Conservation (phyloP, 2,797 vertebrate species). For the Rhinogobio ventralis region DNA sequence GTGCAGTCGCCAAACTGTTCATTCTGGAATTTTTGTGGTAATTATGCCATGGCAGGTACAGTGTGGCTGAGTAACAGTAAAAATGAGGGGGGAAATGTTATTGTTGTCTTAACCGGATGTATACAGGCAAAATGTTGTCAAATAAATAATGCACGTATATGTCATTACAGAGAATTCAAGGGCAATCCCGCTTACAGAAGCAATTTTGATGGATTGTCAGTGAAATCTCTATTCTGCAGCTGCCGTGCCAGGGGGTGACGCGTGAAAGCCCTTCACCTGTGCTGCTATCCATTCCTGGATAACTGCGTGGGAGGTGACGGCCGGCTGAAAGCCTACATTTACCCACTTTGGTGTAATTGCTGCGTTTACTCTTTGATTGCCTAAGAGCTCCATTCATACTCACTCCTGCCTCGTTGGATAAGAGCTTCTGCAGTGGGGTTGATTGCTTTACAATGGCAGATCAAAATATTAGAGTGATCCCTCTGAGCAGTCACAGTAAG, state of each 20-base stretch:
- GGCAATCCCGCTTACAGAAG: constrained; percentile 46
- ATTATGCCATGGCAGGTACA: background rate
- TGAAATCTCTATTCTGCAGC: constrained; percentile 50
- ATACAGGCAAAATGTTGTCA: background rate
- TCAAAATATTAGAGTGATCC: constrained; percentile 72
- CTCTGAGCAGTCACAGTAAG: constrained; percentile 65
- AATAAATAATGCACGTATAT: constrained; percentile 2
- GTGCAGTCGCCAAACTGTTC: background rate
- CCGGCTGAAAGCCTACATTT: constrained; percentile 78
- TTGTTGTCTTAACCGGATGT: background rate
- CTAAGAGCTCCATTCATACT: constrained; percentile 77
- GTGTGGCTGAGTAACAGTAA: background rate
- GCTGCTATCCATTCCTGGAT: constrained; percentile 66
- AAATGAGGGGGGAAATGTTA: background rate
- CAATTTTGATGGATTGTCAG: constrained; percentile 43
- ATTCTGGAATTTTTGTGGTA: background rate
- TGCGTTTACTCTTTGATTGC: constrained; percentile 72
- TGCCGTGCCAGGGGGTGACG: constrained; percentile 13
- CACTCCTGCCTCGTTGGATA: constrained; percentile 67
- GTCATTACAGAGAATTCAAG: constrained; percentile 11
- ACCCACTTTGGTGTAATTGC: constrained; percentile 79
- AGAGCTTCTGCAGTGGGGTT: constrained; percentile 67
- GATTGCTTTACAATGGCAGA: constrained; percentile 74
- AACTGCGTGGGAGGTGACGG: constrained; percentile 72
- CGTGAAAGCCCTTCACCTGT: constrained; percentile 68